Conservation (phyloP, 1,140 invertebrate genomes). For the Pseudobourletiella spinata region DNA sequence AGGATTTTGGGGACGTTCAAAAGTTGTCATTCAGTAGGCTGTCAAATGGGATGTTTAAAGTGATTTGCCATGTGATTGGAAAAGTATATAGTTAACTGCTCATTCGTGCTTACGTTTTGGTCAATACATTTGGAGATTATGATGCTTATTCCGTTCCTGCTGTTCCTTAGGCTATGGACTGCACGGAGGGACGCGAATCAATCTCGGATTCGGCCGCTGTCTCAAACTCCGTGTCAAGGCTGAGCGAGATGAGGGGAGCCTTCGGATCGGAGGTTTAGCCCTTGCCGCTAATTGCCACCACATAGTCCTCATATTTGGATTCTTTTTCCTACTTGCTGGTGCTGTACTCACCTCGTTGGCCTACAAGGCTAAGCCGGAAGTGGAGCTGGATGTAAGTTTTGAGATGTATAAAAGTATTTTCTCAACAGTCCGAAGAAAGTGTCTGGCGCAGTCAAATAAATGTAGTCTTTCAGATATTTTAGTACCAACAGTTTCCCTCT, state of each 20-base stretch:
- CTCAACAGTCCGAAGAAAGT: too few relatives aligned
- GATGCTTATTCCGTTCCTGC: not conserved
- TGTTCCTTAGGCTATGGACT: not conserved
- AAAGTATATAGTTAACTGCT: too few relatives aligned
- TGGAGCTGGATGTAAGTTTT: too few relatives aligned
- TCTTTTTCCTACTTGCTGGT: constrained; percentile 36
- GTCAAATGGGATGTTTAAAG: too few relatives aligned
- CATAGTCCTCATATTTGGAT: constrained; percentile 35
- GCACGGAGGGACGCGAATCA: constrained; percentile 20
- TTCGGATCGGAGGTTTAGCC: constrained; percentile 33
- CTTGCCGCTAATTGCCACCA: constrained; percentile 37
- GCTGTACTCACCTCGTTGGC: constrained; percentile 34
- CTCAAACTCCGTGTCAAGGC: constrained; percentile 20
- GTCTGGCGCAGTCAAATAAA: too few relatives aligned
- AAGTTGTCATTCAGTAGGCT: not conserved
- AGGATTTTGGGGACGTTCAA: not conserved
- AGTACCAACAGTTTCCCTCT: too few relatives aligned
- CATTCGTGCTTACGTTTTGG: not conserved
- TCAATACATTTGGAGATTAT: not conserved
- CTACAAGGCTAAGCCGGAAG: constrained; percentile 24
- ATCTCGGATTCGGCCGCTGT: constrained; percentile 24
- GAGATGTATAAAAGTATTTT: too few relatives aligned
- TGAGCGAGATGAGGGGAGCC: constrained; percentile 34
- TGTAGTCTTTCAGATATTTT: too few relatives aligned
- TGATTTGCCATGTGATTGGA: too few relatives aligned